Conservation (phyloP, 2,113 vertebrate genomes). For the Riparia riparia region DNA sequence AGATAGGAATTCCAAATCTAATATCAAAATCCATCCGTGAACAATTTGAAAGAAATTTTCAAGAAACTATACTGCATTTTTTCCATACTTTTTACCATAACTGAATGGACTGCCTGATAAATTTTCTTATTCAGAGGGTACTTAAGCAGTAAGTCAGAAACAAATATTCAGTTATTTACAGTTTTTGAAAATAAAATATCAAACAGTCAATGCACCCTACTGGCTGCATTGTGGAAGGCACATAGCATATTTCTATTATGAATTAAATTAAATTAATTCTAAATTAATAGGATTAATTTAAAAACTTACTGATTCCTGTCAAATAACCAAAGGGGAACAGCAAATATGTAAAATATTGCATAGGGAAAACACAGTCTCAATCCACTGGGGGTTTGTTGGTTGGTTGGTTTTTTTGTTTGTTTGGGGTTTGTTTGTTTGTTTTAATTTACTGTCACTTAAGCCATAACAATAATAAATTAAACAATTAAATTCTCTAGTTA, state of each 20-base stretch:
- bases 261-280: background rate
- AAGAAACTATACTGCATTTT: background rate
- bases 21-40: background rate
- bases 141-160: background rate
- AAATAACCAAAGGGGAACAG: background rate
- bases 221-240: background rate
- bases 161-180: background rate
- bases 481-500: background rate
- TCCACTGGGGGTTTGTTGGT: background rate
- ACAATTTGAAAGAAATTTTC: background rate
- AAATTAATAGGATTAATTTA: background rate
- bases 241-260: background rate
- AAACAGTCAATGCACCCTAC: conserved; percentile 25
- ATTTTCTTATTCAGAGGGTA: background rate
- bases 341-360: background rate
- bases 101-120: background rate
- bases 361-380: background rate
- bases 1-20: background rate
- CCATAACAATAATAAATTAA: background rate
- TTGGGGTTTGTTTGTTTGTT: no score
- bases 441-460: background rate
- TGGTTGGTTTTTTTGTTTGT: no score
- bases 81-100: background rate
- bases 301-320: background rate
- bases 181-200: background rate